Evolutionary conservation across 2,797 vertebrate species (phyloP), one percentile per base, ranked within the genome.

Genomic region (Mus caroli): DNA sequence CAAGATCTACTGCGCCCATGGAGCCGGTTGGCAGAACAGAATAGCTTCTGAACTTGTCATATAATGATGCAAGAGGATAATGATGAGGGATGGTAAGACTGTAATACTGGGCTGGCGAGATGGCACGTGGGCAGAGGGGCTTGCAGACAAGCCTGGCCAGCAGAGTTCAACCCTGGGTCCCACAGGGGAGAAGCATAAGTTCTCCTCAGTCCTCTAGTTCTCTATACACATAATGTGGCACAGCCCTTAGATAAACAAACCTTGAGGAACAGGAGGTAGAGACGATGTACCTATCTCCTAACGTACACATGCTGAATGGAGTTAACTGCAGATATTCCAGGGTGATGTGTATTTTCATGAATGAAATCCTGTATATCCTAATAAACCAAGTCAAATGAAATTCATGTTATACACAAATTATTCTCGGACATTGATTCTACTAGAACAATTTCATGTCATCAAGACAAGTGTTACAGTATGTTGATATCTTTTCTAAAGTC

Each of bases 341-440:
- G 17, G 26, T 7, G 26, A 31, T 56, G 75, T 11, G 50, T 58
- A 54, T 80, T 95, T 94, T 92, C 50, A 95, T 31, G 20, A 60
- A 85, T 84, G 28, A 91, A 60, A 92, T 96, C 64, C 87, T 8
- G 19, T 43, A 80, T 19, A 83, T 82, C 88, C 52, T 89, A 93
- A 95, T 22, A 37, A 92, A 87, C 56, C 43, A 92, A 94, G 64
- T 87, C 56, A 96, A 86, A 80, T 54, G 37, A 93, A 93, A 95
- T 92, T 93, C 31, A 91, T 17, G 75, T 87, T 83, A 94, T 37
- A 22, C 24, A 86, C 69, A 85, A 94, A 85, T 5, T 71, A 34
- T 86, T 90, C n/a, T 46, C 40, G 37, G 56, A 90, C 52, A 75
- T 0, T 62, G 58, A 85, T 19, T 43, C n/a, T 52, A 54, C n/a